Evolutionary conservation across 2,113 vertebrate genomes (phyloP).

Genomic region (Sterna hirundo): DNA sequence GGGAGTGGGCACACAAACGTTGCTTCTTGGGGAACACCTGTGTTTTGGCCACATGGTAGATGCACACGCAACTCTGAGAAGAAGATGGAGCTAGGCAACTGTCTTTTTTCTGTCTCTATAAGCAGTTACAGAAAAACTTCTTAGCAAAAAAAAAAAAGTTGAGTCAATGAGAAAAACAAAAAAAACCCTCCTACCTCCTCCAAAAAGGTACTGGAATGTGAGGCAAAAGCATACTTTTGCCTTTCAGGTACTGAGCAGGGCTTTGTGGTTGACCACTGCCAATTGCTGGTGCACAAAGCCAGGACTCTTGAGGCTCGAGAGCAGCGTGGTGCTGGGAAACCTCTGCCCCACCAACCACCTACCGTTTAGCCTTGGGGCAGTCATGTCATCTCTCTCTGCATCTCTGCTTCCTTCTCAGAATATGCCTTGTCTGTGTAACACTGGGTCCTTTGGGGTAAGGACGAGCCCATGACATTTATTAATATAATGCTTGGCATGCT

Average conservation of each 20-base stretch:
- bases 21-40: background rate
- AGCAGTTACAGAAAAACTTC: background rate
- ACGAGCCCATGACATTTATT: constrained; percentile 8
- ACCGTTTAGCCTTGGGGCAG: background rate
- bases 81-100: background rate
- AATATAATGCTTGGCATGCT: background rate
- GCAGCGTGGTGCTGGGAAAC: background rate
- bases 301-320: background rate
- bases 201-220: background rate
- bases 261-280: constrained; percentile 3
- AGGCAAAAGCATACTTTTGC: background rate
- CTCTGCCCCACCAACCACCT: constrained; percentile 1
- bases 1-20: background rate
- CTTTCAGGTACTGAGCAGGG: background rate
- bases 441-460: background rate
- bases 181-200: background rate
- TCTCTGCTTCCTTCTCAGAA: background rate
- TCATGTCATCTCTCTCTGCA: background rate
- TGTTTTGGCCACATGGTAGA: background rate
- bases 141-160: background rate
- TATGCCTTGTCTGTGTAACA: background rate
- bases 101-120: background rate
- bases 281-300: background rate
- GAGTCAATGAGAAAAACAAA: background rate
- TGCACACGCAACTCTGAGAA: background rate